Base-by-base conservation (phyloP, 2,113 vertebrate genomes). In the Pomatostomus ruficeps region DNA sequence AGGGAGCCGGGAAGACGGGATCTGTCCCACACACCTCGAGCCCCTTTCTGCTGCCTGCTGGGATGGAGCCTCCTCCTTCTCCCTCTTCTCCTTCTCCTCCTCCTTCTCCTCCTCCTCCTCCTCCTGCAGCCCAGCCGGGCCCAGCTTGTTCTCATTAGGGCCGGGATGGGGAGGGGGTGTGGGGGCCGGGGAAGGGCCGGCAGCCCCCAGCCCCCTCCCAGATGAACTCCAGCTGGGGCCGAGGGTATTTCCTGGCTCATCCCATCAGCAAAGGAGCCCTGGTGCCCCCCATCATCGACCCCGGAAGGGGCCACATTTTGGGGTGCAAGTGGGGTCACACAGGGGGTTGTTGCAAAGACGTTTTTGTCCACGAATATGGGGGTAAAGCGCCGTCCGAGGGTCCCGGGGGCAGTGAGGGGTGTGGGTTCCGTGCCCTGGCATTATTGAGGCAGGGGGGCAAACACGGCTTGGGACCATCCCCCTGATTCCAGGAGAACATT, bases 91-190 rank as follows among this genome's bases (percentile, higher is more conserved):
- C 67, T 77, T 25, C 80, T 90, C 48, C 89, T 92, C 7, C 51
- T 74, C 6, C 51, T 88, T 11, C 75, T 63, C 7, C 97, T 96
- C 94, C 97, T 96, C 91, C 93, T 85, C 91, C 59, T 49, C 70
- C 6, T n/a, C n/a, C n/a, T n/a, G 55, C 86, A 95, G 89, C 78
- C 68, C 22, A 13, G 88, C 68, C 22, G 14, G 88, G 91, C 68
- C 97, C 99, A 99, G 98, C 98, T 98, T 99, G 98, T 98, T 99
- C 98, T 99, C 97, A 98, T 99, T 99, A 99, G 52, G 96, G 97
- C 96, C 21, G 94, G 95, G 97, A 97, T 96, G 97, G 97, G 96
- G 98, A 97, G 98, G 97, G 97, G 95, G 71, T 59, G 92, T 82
- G 76, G 92, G 80, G 93, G 97, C 94, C 66, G 7, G 98, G 78